Base-by-base conservation (phyloP, 2,113 vertebrate species). In the Sebastes schlegelii region DNA sequence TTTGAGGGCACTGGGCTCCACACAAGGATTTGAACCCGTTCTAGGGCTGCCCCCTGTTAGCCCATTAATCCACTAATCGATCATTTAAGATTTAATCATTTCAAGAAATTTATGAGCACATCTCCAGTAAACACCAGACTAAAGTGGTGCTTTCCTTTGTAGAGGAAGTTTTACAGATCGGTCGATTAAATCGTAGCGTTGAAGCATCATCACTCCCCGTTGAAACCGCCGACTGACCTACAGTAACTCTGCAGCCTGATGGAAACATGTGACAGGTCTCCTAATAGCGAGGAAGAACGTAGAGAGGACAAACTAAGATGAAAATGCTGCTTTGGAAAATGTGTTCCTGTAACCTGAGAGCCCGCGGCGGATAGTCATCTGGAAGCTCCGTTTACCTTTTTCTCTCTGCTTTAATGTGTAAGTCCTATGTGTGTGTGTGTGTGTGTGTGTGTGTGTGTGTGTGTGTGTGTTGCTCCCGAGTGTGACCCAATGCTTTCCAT, bases 271-370 rank as follows among this genome's bases (percentile, higher is more conserved):
- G 79, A 76, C 60, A 79, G 65, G 49, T 57, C 17, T 85, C 71
- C 72, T 79, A 85, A 86, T 54, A 77, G 83, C 40, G 6, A 74
- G 58, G 61, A 86, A 71, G 69, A 26, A 16, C 34, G 26, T 34
- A 34, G 74, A 85, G 72, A 75, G 84, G 86, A 89, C 89, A 90
- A 89, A 79, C 67, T 63, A 70, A 86, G 48, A 91, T 83, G 81
- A 89, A 88, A 90, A 91, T 63, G 79, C 26, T 90, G 86, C 90
- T 92, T 91, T 91, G 90, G 91, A 94, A 94, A 92, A 88, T 87
- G 5, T 88, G 69, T 82, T 84, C 81, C 80, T 87, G 93, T 79
- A 93, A 93, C 79, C 79, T 82, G 90, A 94, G 89, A 92, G 2
- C 51, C 61, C 21, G 23, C 11, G 52, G 75, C 42, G 79, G 80